Conservation (phyloP, 2,113 vertebrate species). For the Bufo gargarizans region DNA sequence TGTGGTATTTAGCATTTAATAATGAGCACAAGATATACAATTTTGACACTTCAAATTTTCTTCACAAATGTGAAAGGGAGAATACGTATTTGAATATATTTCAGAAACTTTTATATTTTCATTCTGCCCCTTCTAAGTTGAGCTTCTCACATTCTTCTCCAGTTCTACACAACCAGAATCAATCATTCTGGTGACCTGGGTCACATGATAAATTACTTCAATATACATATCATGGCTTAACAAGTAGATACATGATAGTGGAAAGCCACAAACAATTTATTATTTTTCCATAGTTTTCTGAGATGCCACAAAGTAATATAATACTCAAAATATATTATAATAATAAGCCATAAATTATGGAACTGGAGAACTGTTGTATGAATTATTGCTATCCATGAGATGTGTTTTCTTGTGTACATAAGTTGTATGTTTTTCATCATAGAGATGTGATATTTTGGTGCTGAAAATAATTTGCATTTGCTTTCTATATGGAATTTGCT, state of each 20-base stretch:
- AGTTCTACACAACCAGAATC: slow-evolving; percentile 36
- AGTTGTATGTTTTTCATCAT: neutral
- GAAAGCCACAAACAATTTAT: slow-evolving; percentile 13
- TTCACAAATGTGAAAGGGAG: slow-evolving; percentile 73
- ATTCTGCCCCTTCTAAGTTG: slow-evolving; percentile 59
- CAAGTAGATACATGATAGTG: slow-evolving; percentile 34
- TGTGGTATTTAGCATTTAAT: slow-evolving; percentile 87
- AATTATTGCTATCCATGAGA: neutral
- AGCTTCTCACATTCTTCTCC: slow-evolving; percentile 35
- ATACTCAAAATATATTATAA: neutral
- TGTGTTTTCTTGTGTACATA: neutral
- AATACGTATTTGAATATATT: slow-evolving; percentile 75
- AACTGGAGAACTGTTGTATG: neutral
- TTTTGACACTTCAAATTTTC: slow-evolving; percentile 84
- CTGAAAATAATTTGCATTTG: neutral
- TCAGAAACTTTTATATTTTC: slow-evolving; percentile 69
- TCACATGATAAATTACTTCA: slow-evolving; percentile 23
- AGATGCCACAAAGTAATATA: neutral
- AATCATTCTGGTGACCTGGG: slow-evolving; percentile 32
- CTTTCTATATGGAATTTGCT: neutral
- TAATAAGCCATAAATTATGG: neutral
- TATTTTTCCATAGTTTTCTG: neutral
- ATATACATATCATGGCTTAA: slow-evolving; percentile 44
- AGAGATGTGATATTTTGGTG: neutral
- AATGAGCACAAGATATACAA: slow-evolving; percentile 84